Conservation (phyloP, 2,888 invertebrate species). For the Drosophila macrospina region DNA sequence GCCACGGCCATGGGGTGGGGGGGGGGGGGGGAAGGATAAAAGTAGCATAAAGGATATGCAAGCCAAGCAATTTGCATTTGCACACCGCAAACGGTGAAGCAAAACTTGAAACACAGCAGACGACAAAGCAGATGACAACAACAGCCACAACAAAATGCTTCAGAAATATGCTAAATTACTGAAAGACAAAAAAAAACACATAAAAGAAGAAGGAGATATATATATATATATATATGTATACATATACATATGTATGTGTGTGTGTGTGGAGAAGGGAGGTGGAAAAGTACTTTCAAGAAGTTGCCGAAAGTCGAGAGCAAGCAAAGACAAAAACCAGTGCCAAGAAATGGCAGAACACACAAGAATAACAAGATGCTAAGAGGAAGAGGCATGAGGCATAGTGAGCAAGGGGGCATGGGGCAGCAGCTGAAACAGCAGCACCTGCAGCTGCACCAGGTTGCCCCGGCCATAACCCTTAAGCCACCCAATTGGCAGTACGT, state of each 20-base stretch:
- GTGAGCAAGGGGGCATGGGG: conserved; percentile 4
- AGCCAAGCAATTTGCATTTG: conserved; percentile 80
- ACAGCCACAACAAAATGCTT: conserved; percentile 63
- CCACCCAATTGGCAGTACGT: conserved; percentile 20
- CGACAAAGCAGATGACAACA: conserved; percentile 50
- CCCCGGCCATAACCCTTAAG: conserved; percentile 11
- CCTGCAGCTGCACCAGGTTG: conserved; percentile 1
- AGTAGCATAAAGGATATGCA: conserved; percentile 69
- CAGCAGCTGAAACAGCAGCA: conserved; percentile 14
- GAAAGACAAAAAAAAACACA: conserved; percentile 69
- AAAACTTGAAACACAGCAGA: conserved; percentile 69
- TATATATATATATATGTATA: conserved; percentile 19
- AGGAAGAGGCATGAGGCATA: neutral
- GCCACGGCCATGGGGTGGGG: too few species aligned
- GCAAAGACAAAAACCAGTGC: conserved; percentile 56
- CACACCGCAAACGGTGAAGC: conserved; percentile 79
- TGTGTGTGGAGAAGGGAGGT: neutral
- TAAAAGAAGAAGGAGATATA: conserved; percentile 21
- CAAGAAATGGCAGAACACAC: conserved; percentile 38
- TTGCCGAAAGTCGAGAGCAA: conserved; percentile 68
- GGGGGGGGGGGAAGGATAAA: conserved; percentile 6
- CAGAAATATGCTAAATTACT: conserved; percentile 81
- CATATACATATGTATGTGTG: conserved; percentile 5
- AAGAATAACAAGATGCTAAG: conserved; percentile 22
- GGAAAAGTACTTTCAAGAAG: conserved; percentile 72